Conservation (phyloP, 2,113 vertebrate genomes). For the Hippocampus guttulatus region DNA sequence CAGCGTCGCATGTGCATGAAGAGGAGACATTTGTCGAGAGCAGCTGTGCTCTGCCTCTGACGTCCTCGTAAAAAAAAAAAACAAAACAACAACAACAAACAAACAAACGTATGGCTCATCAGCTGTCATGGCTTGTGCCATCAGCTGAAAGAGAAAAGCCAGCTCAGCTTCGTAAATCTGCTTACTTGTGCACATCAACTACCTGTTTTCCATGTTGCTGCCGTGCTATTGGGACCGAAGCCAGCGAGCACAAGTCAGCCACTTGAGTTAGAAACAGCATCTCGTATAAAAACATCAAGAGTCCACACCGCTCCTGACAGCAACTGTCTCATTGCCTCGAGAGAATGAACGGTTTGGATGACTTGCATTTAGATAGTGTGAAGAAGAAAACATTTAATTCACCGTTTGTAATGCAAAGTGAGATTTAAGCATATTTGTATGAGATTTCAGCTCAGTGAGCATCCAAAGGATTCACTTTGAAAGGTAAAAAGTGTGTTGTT, state of each 20-base stretch:
- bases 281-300: background rate
- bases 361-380: background rate
- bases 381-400: background rate
- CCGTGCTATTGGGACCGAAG: background rate
- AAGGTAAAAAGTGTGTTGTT: background rate
- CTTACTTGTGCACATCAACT: constrained; percentile 13
- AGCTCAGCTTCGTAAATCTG: constrained; percentile 35
- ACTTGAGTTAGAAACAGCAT: background rate
- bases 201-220: background rate
- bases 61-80: background rate
- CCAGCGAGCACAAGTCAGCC: background rate
- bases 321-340: background rate
- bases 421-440: background rate
- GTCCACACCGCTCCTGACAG: background rate
- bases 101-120: background rate
- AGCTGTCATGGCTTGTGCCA: constrained; percentile 19
- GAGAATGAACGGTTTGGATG: background rate
- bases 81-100: too few relatives aligned
- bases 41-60: constrained; percentile 32
- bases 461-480: too few relatives aligned
- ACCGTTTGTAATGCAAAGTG: background rate
- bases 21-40: background rate
- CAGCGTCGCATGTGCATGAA: background rate
- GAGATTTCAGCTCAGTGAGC: background rate
- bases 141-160: constrained; percentile 34